Percentiles rank a stretch among this genome's conserved stretches.
These are phyloP conservation scores for Spicauda simplicius DNA, from an alignment of 2,888 invertebrate species.

Conservation along the genomic window DNA sequence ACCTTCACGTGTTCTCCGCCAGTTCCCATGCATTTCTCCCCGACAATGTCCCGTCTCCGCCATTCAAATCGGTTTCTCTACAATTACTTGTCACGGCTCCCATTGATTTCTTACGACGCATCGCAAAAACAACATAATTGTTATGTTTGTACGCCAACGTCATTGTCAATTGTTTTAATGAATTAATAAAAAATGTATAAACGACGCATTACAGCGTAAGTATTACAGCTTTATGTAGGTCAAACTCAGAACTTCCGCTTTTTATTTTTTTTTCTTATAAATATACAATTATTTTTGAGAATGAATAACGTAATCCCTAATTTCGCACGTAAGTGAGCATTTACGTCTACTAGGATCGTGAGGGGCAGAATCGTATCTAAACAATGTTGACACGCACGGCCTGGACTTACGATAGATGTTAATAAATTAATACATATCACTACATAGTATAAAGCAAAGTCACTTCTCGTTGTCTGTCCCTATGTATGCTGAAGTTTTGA, in stretches of 20 bases:
- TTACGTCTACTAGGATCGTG: too few relatives aligned
- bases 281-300: too few relatives aligned
- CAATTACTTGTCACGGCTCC: slow-evolving; percentile 37
- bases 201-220: not conserved
- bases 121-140: slow-evolving; percentile 2
- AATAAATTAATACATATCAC: too few relatives aligned
- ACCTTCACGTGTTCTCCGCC: slow-evolving; percentile 13
- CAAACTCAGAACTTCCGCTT: not conserved
- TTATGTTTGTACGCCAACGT: not conserved
- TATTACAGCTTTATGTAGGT: not conserved
- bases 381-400: too few relatives aligned
- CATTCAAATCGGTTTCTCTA: slow-evolving; percentile 40
- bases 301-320: too few relatives aligned
- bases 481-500: too few relatives aligned
- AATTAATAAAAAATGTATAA: not conserved
- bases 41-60: slow-evolving; percentile 36
- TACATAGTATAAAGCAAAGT: too few relatives aligned
- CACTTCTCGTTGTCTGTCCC: too few relatives aligned
- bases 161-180: not conserved
- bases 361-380: too few relatives aligned
- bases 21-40: slow-evolving; percentile 43
- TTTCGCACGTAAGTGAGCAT: too few relatives aligned
- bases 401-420: too few relatives aligned
- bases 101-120: slow-evolving; percentile 39
- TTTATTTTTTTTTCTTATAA: too few relatives aligned